Evolutionary conservation across 2,797 vertebrate species (phyloP).

Genomic region (Xenopus petersii): DNA sequence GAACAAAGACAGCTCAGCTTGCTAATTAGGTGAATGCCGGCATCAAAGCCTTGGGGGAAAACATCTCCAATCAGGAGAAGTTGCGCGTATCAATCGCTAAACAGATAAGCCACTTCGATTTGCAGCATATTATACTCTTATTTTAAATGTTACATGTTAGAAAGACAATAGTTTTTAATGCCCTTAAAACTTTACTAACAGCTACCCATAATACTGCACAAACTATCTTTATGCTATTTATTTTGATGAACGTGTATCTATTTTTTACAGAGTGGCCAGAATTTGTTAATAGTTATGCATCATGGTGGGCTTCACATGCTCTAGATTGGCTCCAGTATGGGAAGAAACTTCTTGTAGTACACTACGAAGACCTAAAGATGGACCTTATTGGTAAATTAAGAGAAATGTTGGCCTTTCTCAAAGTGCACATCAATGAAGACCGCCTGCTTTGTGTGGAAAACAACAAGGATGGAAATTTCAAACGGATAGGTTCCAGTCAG

Average conservation of each 20-base stretch:
- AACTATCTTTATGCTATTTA: too few relatives aligned
- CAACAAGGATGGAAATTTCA: conserved; percentile 92
- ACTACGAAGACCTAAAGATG: conserved; percentile 87
- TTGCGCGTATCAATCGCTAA: too few relatives aligned
- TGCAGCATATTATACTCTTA: too few relatives aligned
- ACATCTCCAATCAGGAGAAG: too few relatives aligned
- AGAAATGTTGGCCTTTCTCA: conserved; percentile 82
- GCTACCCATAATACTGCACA: too few relatives aligned
- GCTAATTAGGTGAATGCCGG: too few relatives aligned
- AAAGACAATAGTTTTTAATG: too few relatives aligned
- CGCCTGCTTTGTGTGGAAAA: conserved; percentile 85
- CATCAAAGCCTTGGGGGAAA: too few relatives aligned
- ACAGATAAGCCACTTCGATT: too few relatives aligned
- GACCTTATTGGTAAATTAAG: conserved; percentile 78
- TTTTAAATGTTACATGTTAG: too few relatives aligned
- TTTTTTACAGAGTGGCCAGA: conserved; percentile 85
- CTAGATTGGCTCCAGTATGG: conserved; percentile 89
- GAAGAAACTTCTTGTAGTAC: conserved; percentile 79
- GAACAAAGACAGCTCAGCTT: too few relatives aligned
- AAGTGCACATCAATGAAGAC: conserved; percentile 78
- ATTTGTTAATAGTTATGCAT: conserved; percentile 90
- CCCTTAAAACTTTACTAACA: too few relatives aligned
- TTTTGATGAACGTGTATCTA: background rate
- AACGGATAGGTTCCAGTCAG: conserved; percentile 69
- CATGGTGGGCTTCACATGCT: conserved; percentile 93